Evolutionary conservation across 2,113 vertebrate genomes (phyloP).

Genomic region (Potamarius usumacintae): DNA sequence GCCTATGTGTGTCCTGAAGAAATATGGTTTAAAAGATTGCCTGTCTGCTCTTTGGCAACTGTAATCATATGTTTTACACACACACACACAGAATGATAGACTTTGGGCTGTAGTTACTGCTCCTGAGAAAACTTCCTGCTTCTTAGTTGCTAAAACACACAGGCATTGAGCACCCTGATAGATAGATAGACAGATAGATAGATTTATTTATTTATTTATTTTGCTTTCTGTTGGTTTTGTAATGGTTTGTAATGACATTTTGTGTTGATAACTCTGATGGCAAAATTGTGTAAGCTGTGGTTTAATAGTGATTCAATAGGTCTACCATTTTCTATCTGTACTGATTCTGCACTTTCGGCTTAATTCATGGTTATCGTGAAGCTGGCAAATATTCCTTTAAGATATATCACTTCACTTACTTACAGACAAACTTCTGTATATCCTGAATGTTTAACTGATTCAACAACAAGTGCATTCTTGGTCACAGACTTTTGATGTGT

Average conservation of each 20-base stretch:
- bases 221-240: neutral
- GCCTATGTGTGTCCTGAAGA: constrained; percentile 39
- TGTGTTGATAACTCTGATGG: neutral
- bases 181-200: no score
- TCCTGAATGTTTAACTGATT: neutral
- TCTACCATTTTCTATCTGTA: neutral
- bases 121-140: neutral
- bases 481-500: neutral
- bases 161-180: neutral
- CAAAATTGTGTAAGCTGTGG: neutral
- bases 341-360: neutral
- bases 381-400: neutral
- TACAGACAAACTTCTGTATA: neutral
- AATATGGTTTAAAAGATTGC: constrained; percentile 66
- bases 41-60: constrained; percentile 68
- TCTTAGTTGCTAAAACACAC: neutral
- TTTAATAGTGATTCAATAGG: neutral
- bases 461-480: neutral
- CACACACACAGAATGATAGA: neutral
- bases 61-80: constrained; percentile 72
- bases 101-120: neutral
- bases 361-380: neutral
- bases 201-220: no score
- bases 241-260: neutral
- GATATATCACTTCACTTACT: neutral